Percentiles rank a stretch among this genome's conserved stretches.
These are phyloP conservation scores for Xiphorhynchus erythropygius DNA, from an alignment of 2,797 vertebrate species.

Conservation along the genomic window DNA sequence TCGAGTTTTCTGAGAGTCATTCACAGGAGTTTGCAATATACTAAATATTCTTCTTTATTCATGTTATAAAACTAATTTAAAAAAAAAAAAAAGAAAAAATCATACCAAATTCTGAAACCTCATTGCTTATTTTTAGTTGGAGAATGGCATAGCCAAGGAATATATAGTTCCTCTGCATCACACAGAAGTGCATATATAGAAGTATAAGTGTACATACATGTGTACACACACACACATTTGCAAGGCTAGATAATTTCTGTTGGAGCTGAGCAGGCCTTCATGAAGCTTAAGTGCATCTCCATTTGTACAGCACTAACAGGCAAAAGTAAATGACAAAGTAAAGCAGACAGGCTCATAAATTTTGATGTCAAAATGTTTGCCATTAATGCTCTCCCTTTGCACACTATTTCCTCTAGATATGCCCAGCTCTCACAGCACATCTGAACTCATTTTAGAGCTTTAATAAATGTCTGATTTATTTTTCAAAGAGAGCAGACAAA, in stretches of 20 bases:
- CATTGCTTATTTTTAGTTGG: background rate
- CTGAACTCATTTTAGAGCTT: background rate
- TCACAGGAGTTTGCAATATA: background rate
- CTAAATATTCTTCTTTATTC: background rate
- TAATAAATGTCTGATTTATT: background rate
- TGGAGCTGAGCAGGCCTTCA: background rate
- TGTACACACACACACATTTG: background rate
- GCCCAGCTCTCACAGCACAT: background rate
- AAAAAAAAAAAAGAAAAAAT: background rate
- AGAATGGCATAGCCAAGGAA: background rate
- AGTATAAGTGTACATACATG: background rate
- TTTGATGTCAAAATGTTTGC: conserved; percentile 6
- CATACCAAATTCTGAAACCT: background rate
- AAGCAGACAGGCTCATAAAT: conserved; percentile 6
- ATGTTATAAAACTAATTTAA: background rate
- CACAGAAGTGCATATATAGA: background rate
- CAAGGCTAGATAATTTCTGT: background rate
- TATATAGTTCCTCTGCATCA: background rate
- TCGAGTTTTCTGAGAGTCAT: background rate
- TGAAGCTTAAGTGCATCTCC: background rate
- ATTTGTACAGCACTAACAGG: background rate
- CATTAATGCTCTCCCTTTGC: background rate
- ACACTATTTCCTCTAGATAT: background rate
- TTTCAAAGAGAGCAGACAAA: background rate
- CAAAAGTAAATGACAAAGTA: background rate